phyloP scores from a whole-genome alignment of 2,888 invertebrate genomes.

The Drosophila limbata region DNA sequence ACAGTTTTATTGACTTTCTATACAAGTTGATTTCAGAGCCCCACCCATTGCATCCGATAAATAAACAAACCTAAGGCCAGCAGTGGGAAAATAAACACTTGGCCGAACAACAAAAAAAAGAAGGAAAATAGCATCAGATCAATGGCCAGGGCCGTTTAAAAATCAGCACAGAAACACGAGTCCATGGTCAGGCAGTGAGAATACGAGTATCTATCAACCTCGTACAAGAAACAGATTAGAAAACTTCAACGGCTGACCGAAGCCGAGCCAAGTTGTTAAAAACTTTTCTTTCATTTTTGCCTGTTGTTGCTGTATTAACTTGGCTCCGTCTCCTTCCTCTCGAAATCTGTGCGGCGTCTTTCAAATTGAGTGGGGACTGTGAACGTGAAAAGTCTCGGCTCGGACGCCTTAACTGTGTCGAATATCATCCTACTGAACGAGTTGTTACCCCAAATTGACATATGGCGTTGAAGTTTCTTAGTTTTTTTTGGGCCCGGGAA shows the following conservation, averaged over 20 bases:
- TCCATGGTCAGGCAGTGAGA: slow-evolving; percentile 10
- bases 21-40: slow-evolving; percentile 54
- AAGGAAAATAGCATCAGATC: slow-evolving; percentile 47
- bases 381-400: slow-evolving; percentile 17
- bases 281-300: slow-evolving; percentile 40
- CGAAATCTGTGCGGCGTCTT: slow-evolving; percentile 49
- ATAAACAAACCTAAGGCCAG: slow-evolving; percentile 57
- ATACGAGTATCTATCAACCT: slow-evolving; percentile 3
- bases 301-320: slow-evolving; percentile 4
- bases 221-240: slow-evolving; percentile 69
- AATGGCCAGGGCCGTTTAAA: slow-evolving; percentile 54
- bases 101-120: slow-evolving; percentile 33
- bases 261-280: slow-evolving; percentile 62
- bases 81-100: slow-evolving; percentile 73
- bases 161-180: slow-evolving; percentile 45
- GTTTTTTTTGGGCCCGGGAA: slow-evolving; percentile 3
- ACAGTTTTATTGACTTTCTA: slow-evolving; percentile 78
- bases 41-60: slow-evolving; percentile 12
- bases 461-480: slow-evolving; percentile 67
- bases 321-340: neutral
- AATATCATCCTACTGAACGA: slow-evolving; percentile 62
- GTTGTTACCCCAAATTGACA: slow-evolving; percentile 77
- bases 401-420: slow-evolving; percentile 41
- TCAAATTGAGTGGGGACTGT: slow-evolving; percentile 60
- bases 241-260: slow-evolving; percentile 66